phyloP scores from a whole-genome alignment of 2,797 vertebrate species.

The Thaleichthys pacificus region DNA sequence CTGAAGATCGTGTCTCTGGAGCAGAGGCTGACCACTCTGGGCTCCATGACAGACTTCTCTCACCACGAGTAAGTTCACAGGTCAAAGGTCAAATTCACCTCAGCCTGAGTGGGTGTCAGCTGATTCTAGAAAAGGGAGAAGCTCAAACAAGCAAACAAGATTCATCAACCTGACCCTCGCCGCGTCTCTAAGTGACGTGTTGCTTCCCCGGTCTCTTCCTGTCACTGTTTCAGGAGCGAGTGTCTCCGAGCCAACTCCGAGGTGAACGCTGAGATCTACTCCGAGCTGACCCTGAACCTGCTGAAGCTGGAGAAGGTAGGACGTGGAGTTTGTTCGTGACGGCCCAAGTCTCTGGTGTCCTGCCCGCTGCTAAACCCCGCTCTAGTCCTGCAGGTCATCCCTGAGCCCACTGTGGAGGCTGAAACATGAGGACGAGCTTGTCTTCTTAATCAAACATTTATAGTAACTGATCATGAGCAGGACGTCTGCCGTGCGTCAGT shows the following conservation, averaged over 20 bases:
- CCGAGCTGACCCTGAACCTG: slow-evolving; percentile 86
- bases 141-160: too few relatives aligned
- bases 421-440: slow-evolving; percentile 34
- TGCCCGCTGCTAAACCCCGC: neutral
- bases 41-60: slow-evolving; percentile 71
- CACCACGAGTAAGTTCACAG: slow-evolving; percentile 77
- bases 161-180: too few relatives aligned
- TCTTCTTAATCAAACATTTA: slow-evolving; percentile 62
- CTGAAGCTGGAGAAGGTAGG: slow-evolving; percentile 90
- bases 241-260: slow-evolving; percentile 61
- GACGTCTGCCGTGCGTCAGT: slow-evolving; percentile 1
- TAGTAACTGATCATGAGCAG: slow-evolving; percentile 42
- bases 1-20: slow-evolving; percentile 87
- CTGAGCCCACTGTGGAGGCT: neutral
- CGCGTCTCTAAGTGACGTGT: too few relatives aligned
- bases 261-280: slow-evolving; percentile 78
- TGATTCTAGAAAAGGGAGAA: too few relatives aligned
- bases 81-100: neutral
- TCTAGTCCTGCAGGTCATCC: neutral
- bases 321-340: slow-evolving; percentile 8
- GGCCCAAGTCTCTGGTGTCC: neutral
- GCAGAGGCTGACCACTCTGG: slow-evolving; percentile 78
- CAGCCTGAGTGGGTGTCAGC: neutral
- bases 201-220: neutral
- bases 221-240: slow-evolving; percentile 64